Percentiles rank a stretch among this genome's conserved stretches.
Conservation (phyloP, 2,888 invertebrate genomes). For the Blera fallax region DNA sequence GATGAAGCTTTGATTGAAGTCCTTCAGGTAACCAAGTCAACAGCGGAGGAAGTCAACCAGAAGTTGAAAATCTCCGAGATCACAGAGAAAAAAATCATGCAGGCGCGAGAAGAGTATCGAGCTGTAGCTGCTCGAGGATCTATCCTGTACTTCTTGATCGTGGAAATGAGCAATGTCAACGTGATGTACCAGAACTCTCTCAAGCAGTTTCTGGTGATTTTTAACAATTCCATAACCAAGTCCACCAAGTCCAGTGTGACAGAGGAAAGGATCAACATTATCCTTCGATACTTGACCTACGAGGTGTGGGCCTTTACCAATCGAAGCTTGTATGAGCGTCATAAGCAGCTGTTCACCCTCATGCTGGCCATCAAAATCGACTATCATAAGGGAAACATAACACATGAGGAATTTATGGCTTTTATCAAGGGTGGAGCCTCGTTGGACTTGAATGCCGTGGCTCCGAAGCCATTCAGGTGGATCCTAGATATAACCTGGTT, state of each 20-base stretch:
- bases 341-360: slow-evolving; percentile 95
- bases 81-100: slow-evolving; percentile 96
- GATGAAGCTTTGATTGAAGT: slow-evolving; percentile 97
- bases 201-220: slow-evolving; percentile 95
- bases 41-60: slow-evolving; percentile 96
- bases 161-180: slow-evolving; percentile 98
- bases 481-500: slow-evolving; percentile 98
- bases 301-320: slow-evolving; percentile 97
- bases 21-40: slow-evolving; percentile 91
- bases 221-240: slow-evolving; percentile 96
- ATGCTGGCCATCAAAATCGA: slow-evolving; percentile 98
- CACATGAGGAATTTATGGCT: slow-evolving; percentile 95
- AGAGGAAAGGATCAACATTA: slow-evolving; percentile 93
- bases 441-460: slow-evolving; percentile 94
- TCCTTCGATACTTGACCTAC: slow-evolving; percentile 93
- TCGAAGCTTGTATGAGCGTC: slow-evolving; percentile 95
- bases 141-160: slow-evolving; percentile 96
- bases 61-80: slow-evolving; percentile 95
- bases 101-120: slow-evolving; percentile 96
- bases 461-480: slow-evolving; percentile 96
- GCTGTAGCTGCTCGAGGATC: slow-evolving; percentile 97
- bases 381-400: slow-evolving; percentile 90
- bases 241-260: slow-evolving; percentile 93
- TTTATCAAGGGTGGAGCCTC: slow-evolving; percentile 99
- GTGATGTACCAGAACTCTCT: slow-evolving; percentile 98